Evolutionary conservation across 2,113 vertebrate genomes (phyloP).

Genomic region (Equus przewalskii): DNA sequence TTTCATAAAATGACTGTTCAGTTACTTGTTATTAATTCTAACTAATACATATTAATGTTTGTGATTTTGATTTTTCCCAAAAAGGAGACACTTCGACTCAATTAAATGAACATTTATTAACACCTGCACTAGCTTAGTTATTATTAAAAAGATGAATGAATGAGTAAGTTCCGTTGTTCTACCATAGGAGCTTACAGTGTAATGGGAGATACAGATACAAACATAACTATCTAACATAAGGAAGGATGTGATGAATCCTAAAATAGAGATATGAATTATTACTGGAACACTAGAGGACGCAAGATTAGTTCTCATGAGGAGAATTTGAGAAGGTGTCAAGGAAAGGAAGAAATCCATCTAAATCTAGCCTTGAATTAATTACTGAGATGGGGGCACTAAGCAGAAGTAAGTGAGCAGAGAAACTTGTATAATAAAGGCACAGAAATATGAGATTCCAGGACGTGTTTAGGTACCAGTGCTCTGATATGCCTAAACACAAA

Average conservation of each 20-base stretch:
- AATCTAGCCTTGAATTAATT: constrained; percentile 26
- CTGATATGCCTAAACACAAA: constrained; percentile 25
- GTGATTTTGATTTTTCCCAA: constrained; percentile 85
- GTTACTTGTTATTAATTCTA: constrained; percentile 80
- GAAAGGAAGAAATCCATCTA: constrained; percentile 10
- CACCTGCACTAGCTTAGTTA: constrained; percentile 44
- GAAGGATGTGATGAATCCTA: constrained; percentile 1
- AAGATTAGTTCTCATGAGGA: background rate
- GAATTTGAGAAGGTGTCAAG: background rate
- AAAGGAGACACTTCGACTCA: constrained; percentile 76
- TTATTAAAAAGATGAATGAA: constrained; percentile 14
- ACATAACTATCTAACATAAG: background rate
- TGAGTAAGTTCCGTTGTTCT: background rate
- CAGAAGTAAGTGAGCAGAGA: constrained; percentile 23
- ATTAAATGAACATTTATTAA: constrained; percentile 42
- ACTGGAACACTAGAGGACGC: background rate
- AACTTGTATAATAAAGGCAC: background rate
- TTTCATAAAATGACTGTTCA: constrained; percentile 68
- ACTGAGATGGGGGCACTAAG: background rate
- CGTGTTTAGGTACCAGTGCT: background rate
- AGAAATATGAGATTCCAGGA: background rate
- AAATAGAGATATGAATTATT: background rate
- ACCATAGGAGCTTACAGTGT: background rate
- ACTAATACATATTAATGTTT: constrained; percentile 84
- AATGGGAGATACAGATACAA: background rate